Evolutionary conservation across 2,113 vertebrate species (phyloP).

Genomic region (Pheucticus melanocephalus): DNA sequence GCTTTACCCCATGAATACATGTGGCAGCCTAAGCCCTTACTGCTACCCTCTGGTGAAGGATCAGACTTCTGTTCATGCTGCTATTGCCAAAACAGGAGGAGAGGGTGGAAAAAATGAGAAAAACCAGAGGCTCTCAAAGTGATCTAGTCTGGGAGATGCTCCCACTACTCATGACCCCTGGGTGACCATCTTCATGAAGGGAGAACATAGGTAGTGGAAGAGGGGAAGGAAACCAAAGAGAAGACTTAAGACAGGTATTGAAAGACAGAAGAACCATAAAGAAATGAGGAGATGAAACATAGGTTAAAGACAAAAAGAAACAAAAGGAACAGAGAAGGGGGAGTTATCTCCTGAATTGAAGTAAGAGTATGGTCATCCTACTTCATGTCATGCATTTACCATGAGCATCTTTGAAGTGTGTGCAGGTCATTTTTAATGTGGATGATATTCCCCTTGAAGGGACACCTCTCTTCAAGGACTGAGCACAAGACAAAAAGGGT

Average conservation of each 20-base stretch:
- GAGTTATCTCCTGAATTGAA: neutral
- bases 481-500: neutral
- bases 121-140: neutral
- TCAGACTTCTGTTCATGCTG: neutral
- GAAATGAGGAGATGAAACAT: neutral
- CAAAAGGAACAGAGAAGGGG: rapidly evolving
- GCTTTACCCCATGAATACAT: neutral
- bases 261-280: neutral
- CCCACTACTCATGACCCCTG: neutral
- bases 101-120: neutral
- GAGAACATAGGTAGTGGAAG: neutral
- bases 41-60: neutral
- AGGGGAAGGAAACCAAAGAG: neutral
- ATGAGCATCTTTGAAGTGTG: neutral
- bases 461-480: neutral
- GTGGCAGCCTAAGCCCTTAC: neutral
- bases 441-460: neutral
- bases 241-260: neutral
- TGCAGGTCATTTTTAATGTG: neutral
- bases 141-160: neutral
- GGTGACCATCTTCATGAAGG: neutral
- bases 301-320: rapidly evolving
- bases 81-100: neutral
- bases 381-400: neutral
- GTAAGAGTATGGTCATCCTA: neutral